These are phyloP conservation scores for Scelioninae gen. 2 DNA, from an alignment of 2,888 invertebrate genomes.

Conservation along the genomic window DNA sequence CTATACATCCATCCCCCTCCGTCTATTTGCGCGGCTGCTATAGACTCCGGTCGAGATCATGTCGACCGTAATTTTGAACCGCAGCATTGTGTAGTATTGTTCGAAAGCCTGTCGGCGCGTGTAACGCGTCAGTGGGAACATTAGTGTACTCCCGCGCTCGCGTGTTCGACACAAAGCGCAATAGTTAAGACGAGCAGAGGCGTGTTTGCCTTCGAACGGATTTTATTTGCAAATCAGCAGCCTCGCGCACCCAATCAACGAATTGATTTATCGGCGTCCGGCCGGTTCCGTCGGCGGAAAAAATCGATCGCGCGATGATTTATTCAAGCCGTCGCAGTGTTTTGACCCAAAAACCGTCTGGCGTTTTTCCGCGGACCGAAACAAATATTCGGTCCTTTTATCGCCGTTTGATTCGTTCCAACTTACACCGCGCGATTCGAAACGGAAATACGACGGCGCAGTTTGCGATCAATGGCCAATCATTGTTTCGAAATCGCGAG, in stretches of 20 bases:
- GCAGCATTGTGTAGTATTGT: constrained; percentile 61
- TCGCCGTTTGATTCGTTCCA: no score
- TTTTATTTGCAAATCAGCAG: constrained; percentile 54
- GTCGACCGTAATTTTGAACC: constrained; percentile 62
- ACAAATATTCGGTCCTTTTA: neutral
- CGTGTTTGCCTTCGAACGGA: constrained; percentile 40
- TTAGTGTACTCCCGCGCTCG: constrained; percentile 51
- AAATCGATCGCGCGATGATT: constrained; percentile 36
- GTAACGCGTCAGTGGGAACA: constrained; percentile 61
- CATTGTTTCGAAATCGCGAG: no score
- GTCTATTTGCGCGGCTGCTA: constrained; percentile 58
- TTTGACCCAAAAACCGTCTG: constrained; percentile 24
- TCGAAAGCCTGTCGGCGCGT: constrained; percentile 61
- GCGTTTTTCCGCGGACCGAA: neutral
- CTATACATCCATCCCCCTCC: constrained; percentile 56
- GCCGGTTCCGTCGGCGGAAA: constrained; percentile 1
- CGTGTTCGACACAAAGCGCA: constrained; percentile 49
- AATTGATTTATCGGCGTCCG: constrained; percentile 43
- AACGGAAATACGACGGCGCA: no score
- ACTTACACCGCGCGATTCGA: no score
- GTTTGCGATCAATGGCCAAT: no score
- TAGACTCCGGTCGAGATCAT: constrained; percentile 61
- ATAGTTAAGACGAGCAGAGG: constrained; percentile 53
- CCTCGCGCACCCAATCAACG: constrained; percentile 45
- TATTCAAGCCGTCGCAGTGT: constrained; percentile 24